Base-by-base conservation (phyloP, 2,888 invertebrate genomes). In the Chrysolina americana region DNA sequence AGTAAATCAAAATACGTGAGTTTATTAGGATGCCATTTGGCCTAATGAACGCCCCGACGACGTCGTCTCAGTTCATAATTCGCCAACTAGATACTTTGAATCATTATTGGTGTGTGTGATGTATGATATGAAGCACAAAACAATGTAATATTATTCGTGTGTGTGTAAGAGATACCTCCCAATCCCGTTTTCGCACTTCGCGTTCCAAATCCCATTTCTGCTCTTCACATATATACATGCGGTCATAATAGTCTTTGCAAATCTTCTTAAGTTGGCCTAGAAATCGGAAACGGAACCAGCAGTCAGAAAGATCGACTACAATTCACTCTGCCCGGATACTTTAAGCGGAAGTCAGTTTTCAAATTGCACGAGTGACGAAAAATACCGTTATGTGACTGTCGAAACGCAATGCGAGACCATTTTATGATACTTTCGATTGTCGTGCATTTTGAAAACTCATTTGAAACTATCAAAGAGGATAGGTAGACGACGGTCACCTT, bases 181-280 rank as follows among this genome's bases (percentile, higher is more conserved):
- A 98, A 92, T 98, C 98, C 94, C 97, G 97, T 93, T 97, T 98
- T 92, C 97, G 95, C 92, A 98, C 98, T 94, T 98, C 97, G 92
- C 96, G 95, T 94, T 99, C 99, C 96, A 99, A 97, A 95, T 99
- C 99, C 95, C 98, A 99, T 93, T 98, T 98, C 92, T 97, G 97
- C 92, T 96, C 95, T 94, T 98, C 98, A 93, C 98, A 96, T 92
- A 94, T 92, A 93, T 94, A 94, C 94, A 98, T 94, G 93, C 97
- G 96, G 91, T 96, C 94, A 94, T 95, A 94, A 94, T 98, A 96
- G 92, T 96, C 95, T 94, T 96, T 94, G 92, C 95, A 93, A 92
- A 97, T 94, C 93, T 93, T 93, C 93, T 94, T 94, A 92, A 97
- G 94, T 91, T 93, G 91, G 90, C 91, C 95, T 95, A 93, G 90